Evolutionary conservation across 2,888 invertebrate species (phyloP), one percentile per base, ranked within the genome.

Genomic region (Habroteleia sp.): DNA sequence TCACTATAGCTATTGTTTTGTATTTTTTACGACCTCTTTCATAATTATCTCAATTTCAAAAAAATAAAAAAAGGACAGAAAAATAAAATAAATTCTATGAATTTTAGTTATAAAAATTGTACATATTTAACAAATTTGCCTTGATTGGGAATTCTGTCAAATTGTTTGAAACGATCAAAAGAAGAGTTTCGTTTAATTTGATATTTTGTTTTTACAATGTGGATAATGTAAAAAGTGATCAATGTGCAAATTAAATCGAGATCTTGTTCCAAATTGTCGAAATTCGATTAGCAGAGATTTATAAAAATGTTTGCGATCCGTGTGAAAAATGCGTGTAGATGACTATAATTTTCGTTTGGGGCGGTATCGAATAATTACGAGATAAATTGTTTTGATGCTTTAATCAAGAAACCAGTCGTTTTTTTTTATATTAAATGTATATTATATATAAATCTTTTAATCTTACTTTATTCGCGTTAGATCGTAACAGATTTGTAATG

Each of bases 251-350:
- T 42, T 14, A 60, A 60, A 52, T 44, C 8, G 37, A 69, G 33
- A 52, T 69, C 69, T 69, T 60, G 44, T 69, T 60, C 20, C 29
- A 60, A 66, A 41, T 39, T 65, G 31, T 60, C 35, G 1, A 58
- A 69, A 69, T 69, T 60, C 23, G 62, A 78, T 71, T 73, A 56
- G 80, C 80, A 83, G 83, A 80, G 79, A 82, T 84, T 84, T 83
- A 82, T 81, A 81, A 84, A 83, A 83, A 83, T 82, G 82, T 83
- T 84, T 83, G 78, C 77, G 72, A 62, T 54, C 27, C 48, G 52
- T 52, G 44, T 52, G 50, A 62, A 35, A 60, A 69, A 20, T 37
- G 62, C 52, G 52, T 62, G 48, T 46, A 60, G 27, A 31, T 13
- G 17, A 60, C 50, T 60, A 50, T 33, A 6, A 42, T 50, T 60